Evolutionary conservation across 1,140 invertebrate species (phyloP).

Genomic region (Frieseomelitta varia): DNA sequence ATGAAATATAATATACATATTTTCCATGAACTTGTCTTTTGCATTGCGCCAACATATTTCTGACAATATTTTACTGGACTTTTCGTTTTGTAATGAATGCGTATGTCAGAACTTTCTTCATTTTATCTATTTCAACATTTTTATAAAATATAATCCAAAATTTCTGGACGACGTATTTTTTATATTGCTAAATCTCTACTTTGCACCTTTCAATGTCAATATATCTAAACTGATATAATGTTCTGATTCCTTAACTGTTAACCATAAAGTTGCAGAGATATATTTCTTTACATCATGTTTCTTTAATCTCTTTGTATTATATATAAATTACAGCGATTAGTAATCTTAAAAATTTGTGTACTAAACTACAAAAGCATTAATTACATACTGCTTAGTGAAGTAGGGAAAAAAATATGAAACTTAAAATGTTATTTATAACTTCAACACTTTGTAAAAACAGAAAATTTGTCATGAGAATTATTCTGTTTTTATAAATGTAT

Average conservation of each 20-base stretch:
- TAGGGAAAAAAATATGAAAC: slow-evolving; percentile 40
- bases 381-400: slow-evolving; percentile 43
- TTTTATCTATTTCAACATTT: slow-evolving; percentile 40
- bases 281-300: slow-evolving; percentile 56
- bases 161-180: slow-evolving; percentile 56
- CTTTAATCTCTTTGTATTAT: slow-evolving; percentile 46
- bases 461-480: slow-evolving; percentile 39
- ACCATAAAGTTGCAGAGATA: slow-evolving; percentile 29
- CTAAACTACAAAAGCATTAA: slow-evolving; percentile 50
- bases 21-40: slow-evolving; percentile 21
- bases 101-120: slow-evolving; percentile 35
- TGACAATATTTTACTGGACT: slow-evolving; percentile 53
- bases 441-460: slow-evolving; percentile 28
- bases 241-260: slow-evolving; percentile 58
- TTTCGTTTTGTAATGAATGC: slow-evolving; percentile 35
- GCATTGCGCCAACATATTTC: slow-evolving; percentile 57
- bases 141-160: slow-evolving; percentile 68
- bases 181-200: slow-evolving; percentile 52
- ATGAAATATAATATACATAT: slow-evolving; percentile 31
- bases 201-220: slow-evolving; percentile 46
- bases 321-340: slow-evolving; percentile 50
- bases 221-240: slow-evolving; percentile 50
- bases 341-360: slow-evolving; percentile 33
- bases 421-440: slow-evolving; percentile 30
- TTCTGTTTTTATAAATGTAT: slow-evolving; percentile 28